Base-by-base conservation (phyloP, 2,888 invertebrate species). In the Protodeltote pygarga region DNA sequence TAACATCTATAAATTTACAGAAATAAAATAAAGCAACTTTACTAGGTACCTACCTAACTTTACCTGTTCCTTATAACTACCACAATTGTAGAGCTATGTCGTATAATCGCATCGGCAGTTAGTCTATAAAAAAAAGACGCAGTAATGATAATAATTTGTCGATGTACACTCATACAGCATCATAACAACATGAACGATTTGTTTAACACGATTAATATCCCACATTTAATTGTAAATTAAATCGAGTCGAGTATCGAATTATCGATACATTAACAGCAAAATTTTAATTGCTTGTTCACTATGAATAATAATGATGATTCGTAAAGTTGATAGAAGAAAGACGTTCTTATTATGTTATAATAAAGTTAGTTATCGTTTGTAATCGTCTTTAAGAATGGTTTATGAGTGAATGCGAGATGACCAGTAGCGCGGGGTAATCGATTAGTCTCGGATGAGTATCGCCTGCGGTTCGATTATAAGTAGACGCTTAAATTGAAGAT, bases 401-500 rank as follows among this genome's bases (percentile, higher is more conserved):
- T 67, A 70, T 55, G 63, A 64, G 61, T 60, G 48, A 66, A 61
- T 60, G 60, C 53, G 61, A 49, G 63, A 71, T 74, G 73, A 65
- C 79, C 87, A 78, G 87, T 84, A 87, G 87, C 82, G 75, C 57
- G 70, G 46, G 66, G 46, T 73, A 87, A 89, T 87, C 83, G 79
- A 85, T 87, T 85, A 65, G 79, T 57, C 61, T 73, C 75, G 83
- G 79, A 67, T 66, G 55, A 68, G 76, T 72, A 75, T 76, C 65
- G 70, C 65, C 63, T 60, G 66, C 61, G 58, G 65, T 71, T 75
- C 73, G 69, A 75, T 66, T 75, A 77, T 74, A 65, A 73, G 64
- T 71, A 60, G 60, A 73, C 49, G 60, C 59, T 57, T 59, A 65
- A 67, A 71, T 65, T 69, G 68, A 65, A 65, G 53, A 64, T 65